Conservation (phyloP, 2,888 invertebrate species). For the Drosophila pegasa region DNA sequence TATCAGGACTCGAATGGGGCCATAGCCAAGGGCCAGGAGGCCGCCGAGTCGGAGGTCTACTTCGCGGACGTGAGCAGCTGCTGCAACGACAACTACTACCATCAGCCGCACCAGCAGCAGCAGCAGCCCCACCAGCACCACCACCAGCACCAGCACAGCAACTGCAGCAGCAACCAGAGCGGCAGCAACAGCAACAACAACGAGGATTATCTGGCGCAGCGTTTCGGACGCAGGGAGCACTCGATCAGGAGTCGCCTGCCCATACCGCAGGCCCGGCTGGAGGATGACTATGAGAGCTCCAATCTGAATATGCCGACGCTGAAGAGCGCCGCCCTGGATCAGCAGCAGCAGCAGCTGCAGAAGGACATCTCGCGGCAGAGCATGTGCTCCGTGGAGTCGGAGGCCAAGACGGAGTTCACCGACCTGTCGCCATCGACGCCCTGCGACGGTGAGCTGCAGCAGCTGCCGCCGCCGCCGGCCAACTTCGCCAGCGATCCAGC, state of each 20-base stretch:
- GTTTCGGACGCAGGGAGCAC: slow-evolving; percentile 87
- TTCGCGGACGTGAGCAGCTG: slow-evolving; percentile 95
- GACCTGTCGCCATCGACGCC: slow-evolving; percentile 85
- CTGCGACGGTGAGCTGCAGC: slow-evolving; percentile 68
- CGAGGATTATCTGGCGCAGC: slow-evolving; percentile 87
- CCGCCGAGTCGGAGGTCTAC: slow-evolving; percentile 93
- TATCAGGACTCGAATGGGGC: slow-evolving; percentile 86
- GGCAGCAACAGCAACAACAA: slow-evolving; percentile 77
- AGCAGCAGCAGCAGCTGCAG: slow-evolving; percentile 76
- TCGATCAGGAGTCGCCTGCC: slow-evolving; percentile 87
- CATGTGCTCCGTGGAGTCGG: slow-evolving; percentile 85
- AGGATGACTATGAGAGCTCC: slow-evolving; percentile 83
- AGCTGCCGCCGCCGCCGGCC: slow-evolving; percentile 64
- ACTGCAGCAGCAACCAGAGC: slow-evolving; percentile 68
- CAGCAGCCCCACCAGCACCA: slow-evolving; percentile 49
- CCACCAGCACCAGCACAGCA: slow-evolving; percentile 75
- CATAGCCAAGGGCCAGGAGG: slow-evolving; percentile 84
- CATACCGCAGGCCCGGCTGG: slow-evolving; percentile 85
- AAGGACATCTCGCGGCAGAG: slow-evolving; percentile 84
- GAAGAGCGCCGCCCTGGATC: slow-evolving; percentile 62
- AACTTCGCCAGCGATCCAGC: slow-evolving; percentile 72
- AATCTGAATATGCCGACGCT: slow-evolving; percentile 66
- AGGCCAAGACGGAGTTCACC: slow-evolving; percentile 85
- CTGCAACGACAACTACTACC: slow-evolving; percentile 86
- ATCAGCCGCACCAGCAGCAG: slow-evolving; percentile 42